These are phyloP conservation scores for Drosophila kanekoi DNA, from an alignment of 2,888 invertebrate species.

Conservation along the genomic window DNA sequence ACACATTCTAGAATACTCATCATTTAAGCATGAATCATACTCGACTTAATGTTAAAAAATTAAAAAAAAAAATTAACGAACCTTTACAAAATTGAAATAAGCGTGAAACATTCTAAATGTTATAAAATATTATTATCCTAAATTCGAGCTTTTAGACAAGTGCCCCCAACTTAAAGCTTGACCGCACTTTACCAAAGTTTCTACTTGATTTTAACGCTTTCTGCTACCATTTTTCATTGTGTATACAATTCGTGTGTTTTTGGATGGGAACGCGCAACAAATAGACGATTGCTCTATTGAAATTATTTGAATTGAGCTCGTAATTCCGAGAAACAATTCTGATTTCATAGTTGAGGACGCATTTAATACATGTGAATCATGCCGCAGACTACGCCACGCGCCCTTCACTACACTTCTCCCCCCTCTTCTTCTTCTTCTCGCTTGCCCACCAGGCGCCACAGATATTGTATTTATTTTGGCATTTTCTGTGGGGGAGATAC, in stretches of 20 bases:
- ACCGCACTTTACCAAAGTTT: background rate
- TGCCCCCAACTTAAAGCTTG: too few relatives aligned
- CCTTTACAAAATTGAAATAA: too few relatives aligned
- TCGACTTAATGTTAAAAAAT: too few relatives aligned
- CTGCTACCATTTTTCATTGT: background rate
- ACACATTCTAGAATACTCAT: too few relatives aligned
- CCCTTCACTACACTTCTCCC: constrained; percentile 8
- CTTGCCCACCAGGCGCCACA: constrained; percentile 28
- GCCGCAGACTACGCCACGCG: background rate
- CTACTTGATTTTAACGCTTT: background rate
- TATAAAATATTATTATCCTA: too few relatives aligned
- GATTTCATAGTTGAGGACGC: constrained; percentile 68
- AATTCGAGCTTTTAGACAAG: too few relatives aligned
- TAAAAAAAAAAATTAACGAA: too few relatives aligned
- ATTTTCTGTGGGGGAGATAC: constrained; percentile 8
- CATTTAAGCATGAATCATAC: too few relatives aligned
- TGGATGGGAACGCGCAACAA: constrained; percentile 19
- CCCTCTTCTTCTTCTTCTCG: too few relatives aligned
- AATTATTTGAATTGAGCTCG: constrained; percentile 63
- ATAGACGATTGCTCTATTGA: constrained; percentile 63
- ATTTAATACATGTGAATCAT: constrained; percentile 68
- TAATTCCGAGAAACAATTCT: constrained; percentile 63
- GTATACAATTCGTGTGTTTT: constrained; percentile 7
- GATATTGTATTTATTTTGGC: constrained; percentile 42
- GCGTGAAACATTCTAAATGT: too few relatives aligned